phyloP scores from a whole-genome alignment of 1,140 invertebrate genomes.

The Prorops nasuta region DNA sequence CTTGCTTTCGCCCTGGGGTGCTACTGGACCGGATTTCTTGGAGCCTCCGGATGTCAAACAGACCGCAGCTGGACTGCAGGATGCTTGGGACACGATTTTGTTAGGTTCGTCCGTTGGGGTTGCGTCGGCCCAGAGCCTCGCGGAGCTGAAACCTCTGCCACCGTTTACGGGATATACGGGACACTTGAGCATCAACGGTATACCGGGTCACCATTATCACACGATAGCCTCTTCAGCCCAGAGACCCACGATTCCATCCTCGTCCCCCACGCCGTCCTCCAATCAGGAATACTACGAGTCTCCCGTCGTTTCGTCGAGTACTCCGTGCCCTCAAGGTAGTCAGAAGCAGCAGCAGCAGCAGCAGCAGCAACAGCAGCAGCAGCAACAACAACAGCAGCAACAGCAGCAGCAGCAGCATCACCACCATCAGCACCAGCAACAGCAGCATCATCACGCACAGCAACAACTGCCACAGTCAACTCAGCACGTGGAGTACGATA shows the following conservation, averaged over 20 bases:
- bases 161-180: constrained; percentile 83
- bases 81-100: constrained; percentile 55
- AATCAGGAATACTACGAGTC: constrained; percentile 52
- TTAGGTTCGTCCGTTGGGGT: constrained; percentile 49
- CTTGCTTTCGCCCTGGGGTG: constrained; percentile 59
- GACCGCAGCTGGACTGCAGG: constrained; percentile 48
- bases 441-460: constrained; percentile 51
- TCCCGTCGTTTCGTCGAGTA: constrained; percentile 50
- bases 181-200: constrained; percentile 78
- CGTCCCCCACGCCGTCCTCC: constrained; percentile 49
- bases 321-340: constrained; percentile 46
- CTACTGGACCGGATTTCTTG: constrained; percentile 54
- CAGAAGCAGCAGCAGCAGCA: constrained; percentile 39
- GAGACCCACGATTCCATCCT: constrained; percentile 41
- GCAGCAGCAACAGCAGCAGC: constrained; percentile 24
- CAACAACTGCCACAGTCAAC: constrained; percentile 58
- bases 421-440: constrained; percentile 44
- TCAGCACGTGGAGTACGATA: constrained; percentile 67
- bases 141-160: constrained; percentile 82
- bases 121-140: constrained; percentile 56
- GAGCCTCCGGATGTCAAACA: constrained; percentile 49
- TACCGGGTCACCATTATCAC: constrained; percentile 83
- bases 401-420: constrained; percentile 56
- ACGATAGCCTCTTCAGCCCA: constrained; percentile 65
- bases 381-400: constrained; percentile 41